These are phyloP conservation scores for Callaeas wilsoni DNA, from an alignment of 2,113 vertebrate species.

Conservation along the genomic window DNA sequence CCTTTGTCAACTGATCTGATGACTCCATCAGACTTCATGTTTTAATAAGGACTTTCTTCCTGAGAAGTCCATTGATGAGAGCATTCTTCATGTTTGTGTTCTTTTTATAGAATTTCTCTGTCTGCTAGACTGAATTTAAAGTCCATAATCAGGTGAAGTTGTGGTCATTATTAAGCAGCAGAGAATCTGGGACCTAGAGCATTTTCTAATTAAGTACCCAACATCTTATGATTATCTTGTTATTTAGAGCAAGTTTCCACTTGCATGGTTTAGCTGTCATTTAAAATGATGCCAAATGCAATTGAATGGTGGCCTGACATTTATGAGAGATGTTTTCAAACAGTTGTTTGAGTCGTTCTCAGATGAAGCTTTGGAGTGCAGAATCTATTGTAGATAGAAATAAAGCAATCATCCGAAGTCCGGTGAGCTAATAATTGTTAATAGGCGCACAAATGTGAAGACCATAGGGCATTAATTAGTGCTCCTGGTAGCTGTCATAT, in stretches of 20 bases:
- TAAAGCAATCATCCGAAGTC: background rate
- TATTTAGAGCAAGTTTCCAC: background rate
- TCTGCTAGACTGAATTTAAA: background rate
- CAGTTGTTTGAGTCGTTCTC: background rate
- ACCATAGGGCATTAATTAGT: background rate
- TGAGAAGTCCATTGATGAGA: background rate
- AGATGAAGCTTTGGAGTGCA: background rate
- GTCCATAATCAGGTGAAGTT: background rate
- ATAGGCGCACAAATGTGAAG: constrained; percentile 11
- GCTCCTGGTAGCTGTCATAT: constrained; percentile 4
- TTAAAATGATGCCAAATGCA: constrained; percentile 15
- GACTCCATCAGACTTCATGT: background rate
- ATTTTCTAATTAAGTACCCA: background rate
- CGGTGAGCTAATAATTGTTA: constrained; percentile 1
- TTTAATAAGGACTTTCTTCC: background rate
- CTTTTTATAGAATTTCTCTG: background rate
- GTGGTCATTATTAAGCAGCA: background rate
- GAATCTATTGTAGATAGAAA: background rate
- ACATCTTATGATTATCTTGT: background rate
- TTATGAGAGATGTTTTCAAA: background rate
- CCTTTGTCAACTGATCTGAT: background rate
- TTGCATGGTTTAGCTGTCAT: background rate
- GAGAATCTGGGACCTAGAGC: background rate
- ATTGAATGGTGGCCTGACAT: background rate
- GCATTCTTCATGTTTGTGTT: background rate